Evolutionary conservation across 2,888 invertebrate species (phyloP).

Genomic region (Tetrapedia diversipes): DNA sequence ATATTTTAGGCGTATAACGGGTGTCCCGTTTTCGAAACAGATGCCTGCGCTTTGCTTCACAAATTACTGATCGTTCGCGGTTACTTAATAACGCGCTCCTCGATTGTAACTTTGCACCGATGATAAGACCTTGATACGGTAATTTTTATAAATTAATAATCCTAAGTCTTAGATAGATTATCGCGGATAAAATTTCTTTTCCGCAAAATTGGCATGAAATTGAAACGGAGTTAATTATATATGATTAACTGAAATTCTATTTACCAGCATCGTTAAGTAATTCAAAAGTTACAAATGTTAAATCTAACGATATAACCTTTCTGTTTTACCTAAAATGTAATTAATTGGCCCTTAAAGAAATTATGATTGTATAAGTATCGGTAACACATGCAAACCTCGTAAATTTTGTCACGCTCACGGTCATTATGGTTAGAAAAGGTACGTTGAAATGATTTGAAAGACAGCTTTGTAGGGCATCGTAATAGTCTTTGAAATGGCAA

Average conservation of each 20-base stretch:
- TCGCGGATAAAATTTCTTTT: background rate
- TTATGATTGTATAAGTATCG: background rate
- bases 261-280: background rate
- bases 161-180: background rate
- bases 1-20: slow-evolving; percentile 78
- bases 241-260: background rate
- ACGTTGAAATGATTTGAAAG: background rate
- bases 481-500: slow-evolving; percentile 20
- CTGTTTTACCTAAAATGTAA: background rate
- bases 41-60: slow-evolving; percentile 3
- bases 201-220: background rate
- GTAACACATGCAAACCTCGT: background rate
- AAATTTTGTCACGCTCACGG: background rate
- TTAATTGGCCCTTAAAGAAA: background rate
- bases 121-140: background rate
- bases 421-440: background rate
- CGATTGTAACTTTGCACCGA: background rate
- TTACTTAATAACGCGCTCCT: background rate
- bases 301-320: too few relatives aligned
- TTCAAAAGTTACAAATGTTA: too few relatives aligned
- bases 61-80: background rate
- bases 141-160: background rate
- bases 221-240: background rate
- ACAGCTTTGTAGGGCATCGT: slow-evolving; percentile 3
- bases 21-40: slow-evolving; percentile 67